phyloP scores from a whole-genome alignment of 2,888 invertebrate genomes.

The Sphinx pinastri region DNA sequence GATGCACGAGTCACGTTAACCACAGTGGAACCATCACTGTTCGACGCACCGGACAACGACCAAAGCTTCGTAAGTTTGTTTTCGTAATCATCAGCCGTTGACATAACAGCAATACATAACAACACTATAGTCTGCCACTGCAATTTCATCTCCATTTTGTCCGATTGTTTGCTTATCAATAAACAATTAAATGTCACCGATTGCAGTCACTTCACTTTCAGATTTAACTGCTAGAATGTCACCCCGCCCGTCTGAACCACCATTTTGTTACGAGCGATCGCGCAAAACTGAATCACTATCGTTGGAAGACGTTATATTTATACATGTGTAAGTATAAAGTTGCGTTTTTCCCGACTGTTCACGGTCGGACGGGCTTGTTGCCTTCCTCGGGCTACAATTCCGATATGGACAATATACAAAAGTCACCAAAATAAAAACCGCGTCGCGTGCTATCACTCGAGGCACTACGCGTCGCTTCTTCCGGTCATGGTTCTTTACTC shows the following conservation, averaged over 20 bases:
- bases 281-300: slow-evolving; percentile 79
- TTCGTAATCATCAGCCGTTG: slow-evolving; percentile 58
- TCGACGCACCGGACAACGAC: slow-evolving; percentile 60
- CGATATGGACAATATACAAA: slow-evolving; percentile 67
- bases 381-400: slow-evolving; percentile 67
- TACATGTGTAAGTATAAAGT: slow-evolving; percentile 77
- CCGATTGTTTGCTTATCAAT: slow-evolving; percentile 37
- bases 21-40: slow-evolving; percentile 63
- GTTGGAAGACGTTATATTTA: slow-evolving; percentile 76
- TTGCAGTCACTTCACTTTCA: slow-evolving; percentile 72
- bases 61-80: slow-evolving; percentile 69
- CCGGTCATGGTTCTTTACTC: slow-evolving; percentile 62
- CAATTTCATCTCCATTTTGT: slow-evolving; percentile 54
- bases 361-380: slow-evolving; percentile 69
- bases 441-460: slow-evolving; percentile 45
- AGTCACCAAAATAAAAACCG: slow-evolving; percentile 63
- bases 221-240: slow-evolving; percentile 30
- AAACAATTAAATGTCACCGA: slow-evolving; percentile 50
- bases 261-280: slow-evolving; percentile 80
- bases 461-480: slow-evolving; percentile 67
- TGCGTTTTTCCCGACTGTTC: slow-evolving; percentile 77
- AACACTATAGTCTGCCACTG: slow-evolving; percentile 62
- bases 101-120: slow-evolving; percentile 57
- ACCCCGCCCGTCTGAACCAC: slow-evolving; percentile 61
- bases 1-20: slow-evolving; percentile 72